These are phyloP conservation scores for Brachionus angularis DNA, from an alignment of 1,140 invertebrate genomes.

Conservation along the genomic window DNA sequence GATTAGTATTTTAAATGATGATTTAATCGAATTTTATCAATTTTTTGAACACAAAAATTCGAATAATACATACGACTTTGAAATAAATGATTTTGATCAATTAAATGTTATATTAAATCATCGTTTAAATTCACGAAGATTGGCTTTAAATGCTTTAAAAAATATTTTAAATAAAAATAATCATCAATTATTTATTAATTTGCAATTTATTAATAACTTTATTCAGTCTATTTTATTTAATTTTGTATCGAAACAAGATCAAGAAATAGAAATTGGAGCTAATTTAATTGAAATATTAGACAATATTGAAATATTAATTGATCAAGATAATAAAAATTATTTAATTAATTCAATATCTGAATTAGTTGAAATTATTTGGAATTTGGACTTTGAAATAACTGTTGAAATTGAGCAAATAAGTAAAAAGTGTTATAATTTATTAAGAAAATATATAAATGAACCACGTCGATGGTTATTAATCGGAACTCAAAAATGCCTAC, in stretches of 20 bases:
- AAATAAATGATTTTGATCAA: neutral
- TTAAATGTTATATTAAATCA: neutral
- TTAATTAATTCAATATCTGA: neutral
- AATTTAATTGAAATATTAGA: neutral
- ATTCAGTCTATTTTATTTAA: neutral
- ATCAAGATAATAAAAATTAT: neutral
- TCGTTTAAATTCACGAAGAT: neutral
- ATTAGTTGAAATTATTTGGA: constrained; percentile 11
- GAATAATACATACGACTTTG: neutral
- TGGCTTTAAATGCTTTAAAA: neutral
- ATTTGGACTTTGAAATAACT: neutral
- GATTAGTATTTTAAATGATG: neutral
- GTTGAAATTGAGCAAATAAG: neutral
- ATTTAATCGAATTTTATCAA: constrained; percentile 19
- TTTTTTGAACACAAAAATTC: neutral
- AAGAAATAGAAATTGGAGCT: neutral
- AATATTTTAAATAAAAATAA: constrained; percentile 10
- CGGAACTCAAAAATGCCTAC: constrained; percentile 8
- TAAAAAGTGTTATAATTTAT: neutral
- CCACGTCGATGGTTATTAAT: neutral
- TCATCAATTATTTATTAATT: neutral
- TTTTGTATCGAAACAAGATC: neutral
- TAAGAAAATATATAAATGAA: neutral
- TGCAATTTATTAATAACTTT: neutral
- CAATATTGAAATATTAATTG: neutral